Conservation (phyloP, 2,113 vertebrate species). For the Oriolus oriolus region DNA sequence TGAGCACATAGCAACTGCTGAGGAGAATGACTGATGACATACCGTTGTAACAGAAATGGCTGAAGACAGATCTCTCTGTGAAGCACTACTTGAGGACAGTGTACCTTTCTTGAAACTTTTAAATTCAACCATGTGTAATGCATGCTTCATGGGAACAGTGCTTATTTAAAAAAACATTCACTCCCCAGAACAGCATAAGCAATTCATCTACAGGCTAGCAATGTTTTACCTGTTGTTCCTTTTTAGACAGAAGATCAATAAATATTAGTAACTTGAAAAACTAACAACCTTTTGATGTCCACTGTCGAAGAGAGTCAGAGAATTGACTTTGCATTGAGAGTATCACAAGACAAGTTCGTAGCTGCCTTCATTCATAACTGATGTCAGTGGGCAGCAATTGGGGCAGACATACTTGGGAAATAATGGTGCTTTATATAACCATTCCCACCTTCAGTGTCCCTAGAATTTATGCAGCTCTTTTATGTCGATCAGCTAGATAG, state of each 20-base stretch:
- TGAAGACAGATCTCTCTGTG: neutral
- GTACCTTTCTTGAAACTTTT: neutral
- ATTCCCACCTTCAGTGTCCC: neutral
- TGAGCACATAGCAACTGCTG: neutral
- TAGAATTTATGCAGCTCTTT: neutral
- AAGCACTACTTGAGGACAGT: neutral
- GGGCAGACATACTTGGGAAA: neutral
- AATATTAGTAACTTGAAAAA: neutral
- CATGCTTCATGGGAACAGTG: neutral
- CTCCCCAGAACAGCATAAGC: neutral
- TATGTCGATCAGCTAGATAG: neutral
- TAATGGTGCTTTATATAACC: neutral
- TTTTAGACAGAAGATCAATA: constrained; percentile 30
- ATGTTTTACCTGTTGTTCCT: neutral
- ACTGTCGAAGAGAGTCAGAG: neutral
- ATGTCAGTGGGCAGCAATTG: neutral
- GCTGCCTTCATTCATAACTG: neutral
- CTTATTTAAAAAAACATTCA: neutral
- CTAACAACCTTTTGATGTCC: neutral
- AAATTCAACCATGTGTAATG: neutral
- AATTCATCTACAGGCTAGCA: neutral
- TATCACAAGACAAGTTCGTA: neutral
- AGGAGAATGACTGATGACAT: neutral
- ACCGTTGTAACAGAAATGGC: neutral
- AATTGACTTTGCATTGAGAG: neutral